Evolutionary conservation across 2,113 vertebrate species (phyloP), one percentile per base, ranked within the genome.

Genomic region (Eclectus roratus): DNA sequence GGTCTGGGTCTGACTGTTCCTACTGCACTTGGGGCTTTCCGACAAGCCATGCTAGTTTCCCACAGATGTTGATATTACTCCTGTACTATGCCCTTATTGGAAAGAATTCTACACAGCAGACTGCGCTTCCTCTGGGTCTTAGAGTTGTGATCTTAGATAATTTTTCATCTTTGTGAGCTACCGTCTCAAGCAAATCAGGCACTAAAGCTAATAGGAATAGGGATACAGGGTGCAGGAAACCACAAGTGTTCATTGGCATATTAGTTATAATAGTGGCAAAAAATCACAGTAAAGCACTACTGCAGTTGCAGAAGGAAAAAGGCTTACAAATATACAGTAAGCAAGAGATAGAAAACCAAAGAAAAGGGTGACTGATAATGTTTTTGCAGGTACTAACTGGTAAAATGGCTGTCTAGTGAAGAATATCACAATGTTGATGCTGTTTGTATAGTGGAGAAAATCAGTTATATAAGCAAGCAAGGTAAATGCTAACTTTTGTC

Each of bases 391-490:
- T 58, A 41, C 23, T 3, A 10, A 58, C 28, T 13, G 50, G 35
- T 55, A 94, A 88, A 88, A 86, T 86, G 25, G 76, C 71, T 83
- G 58, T 68, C 69, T 88, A 11, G 43, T 56, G 39, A 86, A 70
- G 56, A 88, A 56, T 49, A 52, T 58, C 35, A 35, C 25, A 39
- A 6, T 50, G 50, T 81, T 60, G 27, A 15, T 89, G 23, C 43
- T 90, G 55, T 88, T 91, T 96, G 41, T 19, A 35, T 44, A 92
- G 83, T 47, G 86, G 80, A 81, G 80, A 69, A 92, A 94, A 95
- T 74, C 52, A 53, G 91, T 91, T 97, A 65, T 21, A 49, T 85
- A 91, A 96, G 50, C 33, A 83, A 61, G 76, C 13, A 73, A 77
- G 91, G 43, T 43, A 91, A 96, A 85, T 61, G 20, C 41, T 93